Evolutionary conservation across 2,113 vertebrate species (phyloP).

Genomic region (Cynopterus brachyotis): DNA sequence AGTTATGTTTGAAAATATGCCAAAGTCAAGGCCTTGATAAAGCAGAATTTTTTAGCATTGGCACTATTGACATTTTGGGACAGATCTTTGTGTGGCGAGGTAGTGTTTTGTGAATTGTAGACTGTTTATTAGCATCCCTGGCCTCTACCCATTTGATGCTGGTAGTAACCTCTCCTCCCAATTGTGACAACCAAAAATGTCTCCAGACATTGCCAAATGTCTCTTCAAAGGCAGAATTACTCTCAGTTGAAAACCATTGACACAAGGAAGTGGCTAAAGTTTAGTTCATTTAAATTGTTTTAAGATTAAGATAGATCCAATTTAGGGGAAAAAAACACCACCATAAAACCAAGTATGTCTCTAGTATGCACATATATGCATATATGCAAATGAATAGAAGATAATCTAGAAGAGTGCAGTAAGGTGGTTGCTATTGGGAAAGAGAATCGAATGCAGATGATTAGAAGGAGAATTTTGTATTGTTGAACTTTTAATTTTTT

Average conservation of each 20-base stretch:
- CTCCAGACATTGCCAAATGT: not conserved
- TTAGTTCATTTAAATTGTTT: not conserved
- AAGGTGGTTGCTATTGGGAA: not conserved
- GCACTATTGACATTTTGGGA: not conserved
- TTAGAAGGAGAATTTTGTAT: not conserved
- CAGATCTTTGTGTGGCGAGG: not conserved
- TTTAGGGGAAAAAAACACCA: not conserved
- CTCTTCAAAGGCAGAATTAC: not conserved
- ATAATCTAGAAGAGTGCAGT: not conserved
- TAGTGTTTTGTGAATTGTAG: not conserved
- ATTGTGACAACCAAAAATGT: not conserved
- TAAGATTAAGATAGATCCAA: not conserved
- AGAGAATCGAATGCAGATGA: not conserved
- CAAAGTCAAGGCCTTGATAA: not conserved
- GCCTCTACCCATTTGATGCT: not conserved
- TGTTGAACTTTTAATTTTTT: not conserved
- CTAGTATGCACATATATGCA: not conserved
- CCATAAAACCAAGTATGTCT: not conserved
- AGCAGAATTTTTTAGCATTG: not conserved
- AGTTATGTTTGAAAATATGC: not conserved
- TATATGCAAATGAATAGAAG: not conserved
- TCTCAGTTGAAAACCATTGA: not conserved
- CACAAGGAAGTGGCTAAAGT: not conserved
- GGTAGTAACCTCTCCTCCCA: not conserved
- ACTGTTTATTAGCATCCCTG: not conserved